A percentile compares a stretch with the other conserved stretches of the same genome.
Conservation (phyloP, 23 tunicate genomes). For the Pegea sp. region DNA sequence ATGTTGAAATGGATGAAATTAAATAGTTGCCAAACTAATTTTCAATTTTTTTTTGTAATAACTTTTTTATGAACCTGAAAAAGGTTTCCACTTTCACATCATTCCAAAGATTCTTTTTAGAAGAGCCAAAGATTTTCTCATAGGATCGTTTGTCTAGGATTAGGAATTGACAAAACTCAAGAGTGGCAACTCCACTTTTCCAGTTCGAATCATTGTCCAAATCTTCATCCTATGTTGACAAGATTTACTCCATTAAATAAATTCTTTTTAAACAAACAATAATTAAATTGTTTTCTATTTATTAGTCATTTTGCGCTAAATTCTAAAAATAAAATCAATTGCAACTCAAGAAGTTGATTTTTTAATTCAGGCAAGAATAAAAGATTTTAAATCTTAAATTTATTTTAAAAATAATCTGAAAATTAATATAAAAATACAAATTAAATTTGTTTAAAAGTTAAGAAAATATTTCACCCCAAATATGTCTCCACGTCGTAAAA, state of each 20-base stretch:
- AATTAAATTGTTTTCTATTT: too few relatives aligned
- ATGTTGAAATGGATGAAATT: too few relatives aligned
- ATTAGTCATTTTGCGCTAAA: too few relatives aligned
- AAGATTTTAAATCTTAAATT: background rate
- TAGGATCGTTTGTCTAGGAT: slow-evolving; percentile 28
- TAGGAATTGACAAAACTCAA: slow-evolving; percentile 60
- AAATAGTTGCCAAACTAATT: too few relatives aligned
- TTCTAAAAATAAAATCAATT: too few relatives aligned
- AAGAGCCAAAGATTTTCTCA: slow-evolving; percentile 32
- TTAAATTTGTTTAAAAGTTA: background rate
- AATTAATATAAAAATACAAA: background rate
- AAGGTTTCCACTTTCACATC: too few relatives aligned
- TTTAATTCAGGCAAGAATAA: background rate
- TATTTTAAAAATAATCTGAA: background rate
- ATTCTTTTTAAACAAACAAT: too few relatives aligned
- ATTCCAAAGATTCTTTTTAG: too few relatives aligned
- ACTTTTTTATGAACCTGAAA: too few relatives aligned
- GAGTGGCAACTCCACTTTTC: slow-evolving; percentile 55
- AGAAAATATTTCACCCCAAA: slow-evolving; percentile 41
- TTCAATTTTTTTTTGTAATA: too few relatives aligned
- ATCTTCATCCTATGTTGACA: slow-evolving; percentile 79
- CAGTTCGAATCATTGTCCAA: slow-evolving; percentile 32
- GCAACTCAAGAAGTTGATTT: background rate
- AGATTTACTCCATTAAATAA: too few relatives aligned
- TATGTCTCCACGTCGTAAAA: slow-evolving; percentile 55